Conservation (phyloP, 1,140 invertebrate genomes). For the Cyrtorhinus lividipennis region DNA sequence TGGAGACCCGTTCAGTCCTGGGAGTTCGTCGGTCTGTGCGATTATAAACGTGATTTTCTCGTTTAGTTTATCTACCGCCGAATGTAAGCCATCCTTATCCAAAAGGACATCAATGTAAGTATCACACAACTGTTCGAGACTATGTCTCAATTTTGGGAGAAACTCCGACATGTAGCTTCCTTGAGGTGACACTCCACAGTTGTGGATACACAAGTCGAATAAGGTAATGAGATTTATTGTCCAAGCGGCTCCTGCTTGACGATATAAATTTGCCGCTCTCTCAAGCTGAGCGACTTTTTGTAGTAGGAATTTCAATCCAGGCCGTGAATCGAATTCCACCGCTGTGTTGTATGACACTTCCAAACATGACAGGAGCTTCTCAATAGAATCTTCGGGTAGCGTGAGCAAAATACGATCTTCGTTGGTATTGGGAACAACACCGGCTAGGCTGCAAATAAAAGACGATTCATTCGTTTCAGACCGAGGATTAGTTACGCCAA, state of each 20-base stretch:
- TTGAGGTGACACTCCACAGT: conserved; percentile 38
- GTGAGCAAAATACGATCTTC: conserved; percentile 5
- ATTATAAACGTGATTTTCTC: conserved; percentile 47
- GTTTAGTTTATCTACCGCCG: conserved; percentile 40
- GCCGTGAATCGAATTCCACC: conserved; percentile 71
- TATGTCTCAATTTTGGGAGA: conserved; percentile 30
- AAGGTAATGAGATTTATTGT: conserved; percentile 75
- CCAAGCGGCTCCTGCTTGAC: conserved; percentile 81
- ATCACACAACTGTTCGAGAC: conserved; percentile 44
- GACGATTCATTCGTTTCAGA: neutral
- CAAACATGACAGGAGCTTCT: conserved; percentile 58
- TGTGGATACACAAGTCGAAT: conserved; percentile 60
- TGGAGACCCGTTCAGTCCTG: conserved; percentile 30
- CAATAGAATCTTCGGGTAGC: conserved; percentile 34
- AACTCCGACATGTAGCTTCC: conserved; percentile 30
- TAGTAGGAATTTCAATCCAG: conserved; percentile 80
- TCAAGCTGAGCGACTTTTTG: conserved; percentile 82
- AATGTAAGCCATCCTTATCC: conserved; percentile 40
- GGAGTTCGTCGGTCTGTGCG: conserved; percentile 44
- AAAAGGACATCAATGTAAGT: conserved; percentile 45
- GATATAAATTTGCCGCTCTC: conserved; percentile 79
- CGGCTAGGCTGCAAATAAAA: conserved; percentile 31
- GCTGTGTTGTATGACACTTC: conserved; percentile 65
- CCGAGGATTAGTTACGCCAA: conserved; percentile 25
- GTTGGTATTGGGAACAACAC: conserved; percentile 27